A percentile compares a stretch with the other conserved stretches of the same genome.
phyloP scores from a whole-genome alignment of 2,888 invertebrate genomes.

The Drosophila sordidula region DNA sequence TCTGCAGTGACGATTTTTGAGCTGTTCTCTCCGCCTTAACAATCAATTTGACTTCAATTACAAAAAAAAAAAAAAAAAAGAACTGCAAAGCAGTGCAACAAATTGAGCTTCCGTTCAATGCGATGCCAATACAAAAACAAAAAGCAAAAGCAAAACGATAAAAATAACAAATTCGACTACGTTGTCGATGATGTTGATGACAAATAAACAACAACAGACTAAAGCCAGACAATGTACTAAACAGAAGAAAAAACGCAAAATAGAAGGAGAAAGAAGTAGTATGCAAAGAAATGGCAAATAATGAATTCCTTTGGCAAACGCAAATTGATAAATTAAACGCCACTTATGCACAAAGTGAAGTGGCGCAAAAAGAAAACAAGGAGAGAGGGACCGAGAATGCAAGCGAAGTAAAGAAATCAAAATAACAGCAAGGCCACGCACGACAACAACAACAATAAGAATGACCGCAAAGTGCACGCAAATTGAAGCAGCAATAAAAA shows the following conservation, averaged over 20 bases:
- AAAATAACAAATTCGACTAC: slow-evolving; percentile 22
- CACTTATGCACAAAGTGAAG: slow-evolving; percentile 63
- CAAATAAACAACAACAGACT: slow-evolving; percentile 68
- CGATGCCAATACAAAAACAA: slow-evolving; percentile 25
- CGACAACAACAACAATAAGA: slow-evolving; percentile 27
- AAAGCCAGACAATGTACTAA: slow-evolving; percentile 49
- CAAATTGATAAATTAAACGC: slow-evolving; percentile 81
- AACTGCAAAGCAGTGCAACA: slow-evolving; percentile 38
- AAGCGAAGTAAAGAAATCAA: slow-evolving; percentile 58
- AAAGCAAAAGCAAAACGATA: slow-evolving; percentile 23
- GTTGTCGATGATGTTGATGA: slow-evolving; percentile 50
- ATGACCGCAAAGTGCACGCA: slow-evolving; percentile 75
- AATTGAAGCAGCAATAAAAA: slow-evolving; percentile 73
- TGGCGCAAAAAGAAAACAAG: slow-evolving; percentile 7
- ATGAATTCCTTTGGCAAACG: slow-evolving; percentile 75
- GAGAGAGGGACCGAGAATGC: not conserved
- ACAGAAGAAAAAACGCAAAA: slow-evolving; percentile 10
- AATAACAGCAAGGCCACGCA: slow-evolving; percentile 76
- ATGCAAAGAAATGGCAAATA: slow-evolving; percentile 54
- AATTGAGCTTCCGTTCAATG: slow-evolving; percentile 45
- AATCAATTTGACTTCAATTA: slow-evolving; percentile 51
- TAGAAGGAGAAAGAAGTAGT: not conserved
- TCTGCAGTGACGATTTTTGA: not conserved
- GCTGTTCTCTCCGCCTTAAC: not conserved
- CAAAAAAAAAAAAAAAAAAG: slow-evolving; percentile 24